Percentiles rank a stretch among this genome's conserved stretches.
These are phyloP conservation scores for Kobus ellipsiprymnus DNA, from an alignment of 2,113 vertebrate genomes.

Conservation along the genomic window DNA sequence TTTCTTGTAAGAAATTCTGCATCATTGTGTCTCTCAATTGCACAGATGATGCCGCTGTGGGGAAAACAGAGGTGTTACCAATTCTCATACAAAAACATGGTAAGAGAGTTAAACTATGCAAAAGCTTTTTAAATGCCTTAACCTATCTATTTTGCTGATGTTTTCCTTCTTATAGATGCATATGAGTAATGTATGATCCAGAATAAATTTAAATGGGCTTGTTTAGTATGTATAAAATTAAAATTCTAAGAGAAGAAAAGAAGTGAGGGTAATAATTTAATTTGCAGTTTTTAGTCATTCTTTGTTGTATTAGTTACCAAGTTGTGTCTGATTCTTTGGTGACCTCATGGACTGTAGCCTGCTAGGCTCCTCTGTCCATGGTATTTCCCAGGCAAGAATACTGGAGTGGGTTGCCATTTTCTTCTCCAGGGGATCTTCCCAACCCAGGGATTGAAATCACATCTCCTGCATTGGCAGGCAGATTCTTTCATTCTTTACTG, in stretches of 20 bases:
- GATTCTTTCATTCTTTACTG: neutral
- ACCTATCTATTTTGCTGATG: neutral
- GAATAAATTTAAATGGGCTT: neutral
- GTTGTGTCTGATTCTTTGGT: neutral
- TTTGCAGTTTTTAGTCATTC: neutral
- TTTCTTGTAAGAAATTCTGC: neutral
- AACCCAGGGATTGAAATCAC: neutral
- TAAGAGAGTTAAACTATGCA: neutral
- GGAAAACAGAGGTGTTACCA: neutral
- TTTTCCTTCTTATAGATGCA: neutral
- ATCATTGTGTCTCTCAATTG: neutral
- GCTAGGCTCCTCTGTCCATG: neutral
- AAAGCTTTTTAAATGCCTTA: neutral
- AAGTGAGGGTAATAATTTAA: neutral
- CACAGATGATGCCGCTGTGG: neutral
- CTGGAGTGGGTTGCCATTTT: neutral
- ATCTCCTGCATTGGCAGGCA: neutral
- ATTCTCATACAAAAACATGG: neutral
- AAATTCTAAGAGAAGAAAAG: constrained; percentile 32
- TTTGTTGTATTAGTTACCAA: neutral
- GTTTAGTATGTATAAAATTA: neutral
- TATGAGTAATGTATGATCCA: neutral
- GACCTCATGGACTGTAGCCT: neutral
- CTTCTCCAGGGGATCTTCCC: neutral
- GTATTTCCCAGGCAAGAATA: neutral